Evolutionary conservation across 35 echinoderm and acorn worm species (phyloP).

Genomic region (Stichopus chloronotus): DNA sequence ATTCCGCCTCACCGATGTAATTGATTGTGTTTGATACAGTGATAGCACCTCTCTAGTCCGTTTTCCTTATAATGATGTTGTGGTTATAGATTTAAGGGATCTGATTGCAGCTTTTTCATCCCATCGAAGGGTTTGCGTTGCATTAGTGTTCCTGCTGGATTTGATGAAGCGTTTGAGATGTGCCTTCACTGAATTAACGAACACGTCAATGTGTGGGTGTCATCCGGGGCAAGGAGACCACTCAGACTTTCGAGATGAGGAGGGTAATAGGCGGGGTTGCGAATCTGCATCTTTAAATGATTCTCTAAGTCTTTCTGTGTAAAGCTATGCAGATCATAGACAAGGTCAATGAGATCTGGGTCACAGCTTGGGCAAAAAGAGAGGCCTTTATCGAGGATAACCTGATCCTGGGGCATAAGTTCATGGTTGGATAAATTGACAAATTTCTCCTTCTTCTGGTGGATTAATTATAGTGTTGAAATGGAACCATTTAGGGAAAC

Average conservation of each 20-base stretch:
- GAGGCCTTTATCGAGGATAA: slow-evolving; percentile 14
- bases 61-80: background rate
- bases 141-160: background rate
- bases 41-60: background rate
- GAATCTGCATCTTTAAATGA: background rate
- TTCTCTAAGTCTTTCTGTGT: slow-evolving; percentile 1
- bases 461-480: background rate
- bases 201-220: background rate
- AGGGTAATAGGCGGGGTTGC: background rate
- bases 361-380: background rate
- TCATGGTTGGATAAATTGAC: slow-evolving; percentile 26
- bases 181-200: background rate
- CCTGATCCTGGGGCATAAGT: background rate
- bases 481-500: no score
- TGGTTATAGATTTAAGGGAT: background rate
- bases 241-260: background rate
- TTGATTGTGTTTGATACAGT: background rate
- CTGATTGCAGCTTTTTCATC: slow-evolving; percentile 2
- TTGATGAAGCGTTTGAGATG: no score
- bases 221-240: no score
- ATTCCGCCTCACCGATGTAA: background rate
- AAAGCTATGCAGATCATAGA: background rate
- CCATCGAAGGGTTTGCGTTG: background rate
- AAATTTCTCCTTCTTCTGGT: slow-evolving; percentile 1
- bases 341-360: background rate